Conservation (phyloP, 2,888 invertebrate genomes). For the Caenorhabditis imperialis region DNA sequence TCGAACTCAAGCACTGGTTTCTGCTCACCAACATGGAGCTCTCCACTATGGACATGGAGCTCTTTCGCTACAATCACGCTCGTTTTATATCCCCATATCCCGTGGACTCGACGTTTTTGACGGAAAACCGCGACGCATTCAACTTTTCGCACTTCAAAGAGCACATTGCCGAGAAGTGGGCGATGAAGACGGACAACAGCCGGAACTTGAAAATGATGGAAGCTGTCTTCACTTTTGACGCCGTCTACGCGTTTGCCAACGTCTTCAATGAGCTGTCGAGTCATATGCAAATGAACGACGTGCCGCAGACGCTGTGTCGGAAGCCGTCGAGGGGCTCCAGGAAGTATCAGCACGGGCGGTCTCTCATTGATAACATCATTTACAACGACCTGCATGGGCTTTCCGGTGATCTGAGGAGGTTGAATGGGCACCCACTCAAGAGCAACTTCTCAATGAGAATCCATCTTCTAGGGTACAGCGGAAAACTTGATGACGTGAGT, state of each 20-base stretch:
- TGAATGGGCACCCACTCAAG: constrained; percentile 56
- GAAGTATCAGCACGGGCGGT: constrained; percentile 71
- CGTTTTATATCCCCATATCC: constrained; percentile 76
- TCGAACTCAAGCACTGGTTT: constrained; percentile 78
- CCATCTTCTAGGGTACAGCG: constrained; percentile 75
- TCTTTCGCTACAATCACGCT: constrained; percentile 78
- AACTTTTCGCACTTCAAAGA: constrained; percentile 62
- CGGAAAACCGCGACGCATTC: constrained; percentile 60
- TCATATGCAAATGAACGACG: constrained; percentile 56
- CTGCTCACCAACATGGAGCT: constrained; percentile 76
- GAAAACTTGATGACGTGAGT: constrained; percentile 73
- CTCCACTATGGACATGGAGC: constrained; percentile 74
- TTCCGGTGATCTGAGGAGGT: constrained; percentile 64
- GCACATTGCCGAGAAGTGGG: constrained; percentile 61
- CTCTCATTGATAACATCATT: constrained; percentile 56
- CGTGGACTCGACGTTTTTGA: constrained; percentile 67
- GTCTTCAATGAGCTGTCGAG: constrained; percentile 53
- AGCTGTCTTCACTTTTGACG: constrained; percentile 69
- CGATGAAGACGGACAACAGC: constrained; percentile 57
- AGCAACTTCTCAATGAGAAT: constrained; percentile 76
- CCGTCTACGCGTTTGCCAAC: constrained; percentile 68
- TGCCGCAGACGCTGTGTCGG: constrained; percentile 66
- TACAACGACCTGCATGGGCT: constrained; percentile 62
- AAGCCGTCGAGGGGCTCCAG: constrained; percentile 63
- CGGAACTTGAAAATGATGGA: constrained; percentile 66